phyloP scores from a whole-genome alignment of 37 sponge, comb jelly and placozoan genomes.

The Aplysina aerophoba region DNA sequence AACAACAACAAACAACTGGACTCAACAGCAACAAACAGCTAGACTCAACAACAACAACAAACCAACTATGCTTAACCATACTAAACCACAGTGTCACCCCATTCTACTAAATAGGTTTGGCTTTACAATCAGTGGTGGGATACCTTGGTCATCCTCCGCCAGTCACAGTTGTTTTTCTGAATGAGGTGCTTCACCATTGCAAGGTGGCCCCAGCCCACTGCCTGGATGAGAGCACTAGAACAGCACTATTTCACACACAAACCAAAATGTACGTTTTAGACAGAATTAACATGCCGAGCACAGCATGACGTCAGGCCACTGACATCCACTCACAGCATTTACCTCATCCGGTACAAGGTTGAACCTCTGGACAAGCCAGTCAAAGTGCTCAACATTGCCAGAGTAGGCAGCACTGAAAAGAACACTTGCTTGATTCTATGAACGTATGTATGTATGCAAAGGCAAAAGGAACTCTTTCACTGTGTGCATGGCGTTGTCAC shows the following conservation, averaged over 20 bases:
- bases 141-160: not conserved
- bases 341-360: not conserved
- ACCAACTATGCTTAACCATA: too few species aligned
- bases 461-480: too few species aligned
- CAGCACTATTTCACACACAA: too few species aligned
- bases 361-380: not conserved
- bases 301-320: too few species aligned
- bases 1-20: too few species aligned
- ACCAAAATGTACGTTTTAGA: too few species aligned
- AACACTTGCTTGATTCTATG: too few species aligned
- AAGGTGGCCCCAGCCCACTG: not conserved
- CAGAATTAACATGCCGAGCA: too few species aligned
- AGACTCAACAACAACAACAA: too few species aligned
- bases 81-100: too few species aligned
- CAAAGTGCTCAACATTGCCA: not conserved
- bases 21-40: not conserved
- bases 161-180: conserved; percentile 1
- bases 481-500: too few species aligned
- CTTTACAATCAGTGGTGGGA: not conserved
- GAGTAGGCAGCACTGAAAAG: not conserved
- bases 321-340: not conserved
- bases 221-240: not conserved
- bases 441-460: too few species aligned
- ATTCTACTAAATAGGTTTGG: not conserved
- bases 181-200: not conserved